Evolutionary conservation across 1,140 invertebrate genomes (phyloP).

Genomic region (Magallana angulata): DNA sequence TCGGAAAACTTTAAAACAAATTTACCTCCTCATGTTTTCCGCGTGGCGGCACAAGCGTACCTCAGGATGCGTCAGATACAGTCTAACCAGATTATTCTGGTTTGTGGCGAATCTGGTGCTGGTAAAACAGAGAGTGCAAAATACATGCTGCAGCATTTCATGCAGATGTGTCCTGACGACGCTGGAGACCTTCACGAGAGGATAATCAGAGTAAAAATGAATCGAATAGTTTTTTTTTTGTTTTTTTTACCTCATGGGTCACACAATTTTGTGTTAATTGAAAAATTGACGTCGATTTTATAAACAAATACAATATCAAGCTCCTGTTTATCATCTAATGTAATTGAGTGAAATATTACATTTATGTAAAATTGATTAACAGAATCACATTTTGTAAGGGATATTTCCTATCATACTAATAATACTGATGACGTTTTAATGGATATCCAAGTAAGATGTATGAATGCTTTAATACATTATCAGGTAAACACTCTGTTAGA

Average conservation of each 20-base stretch:
- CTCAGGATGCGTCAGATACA: slow-evolving; percentile 88
- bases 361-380: no score
- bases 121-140: slow-evolving; percentile 94
- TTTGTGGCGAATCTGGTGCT: slow-evolving; percentile 97
- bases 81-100: slow-evolving; percentile 66
- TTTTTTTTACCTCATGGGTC: no score
- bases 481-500: slow-evolving; percentile 96
- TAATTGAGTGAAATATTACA: no score
- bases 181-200: slow-evolving; percentile 47
- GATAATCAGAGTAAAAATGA: slow-evolving; percentile 39
- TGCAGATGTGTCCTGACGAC: slow-evolving; percentile 53
- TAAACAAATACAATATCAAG: no score
- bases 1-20: slow-evolving; percentile 88
- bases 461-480: neutral
- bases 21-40: slow-evolving; percentile 92
- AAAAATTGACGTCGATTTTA: no score
- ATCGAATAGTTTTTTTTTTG: neutral
- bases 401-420: no score
- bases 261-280: no score
- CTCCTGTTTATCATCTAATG: no score
- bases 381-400: no score
- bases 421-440: no score
- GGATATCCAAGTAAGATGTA: no score
- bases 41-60: slow-evolving; percentile 88
- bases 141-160: slow-evolving; percentile 65